Percentiles rank a stretch among this genome's conserved stretches.
These are phyloP conservation scores for Mus caroli DNA, from an alignment of 2,797 vertebrate species.

Conservation along the genomic window DNA sequence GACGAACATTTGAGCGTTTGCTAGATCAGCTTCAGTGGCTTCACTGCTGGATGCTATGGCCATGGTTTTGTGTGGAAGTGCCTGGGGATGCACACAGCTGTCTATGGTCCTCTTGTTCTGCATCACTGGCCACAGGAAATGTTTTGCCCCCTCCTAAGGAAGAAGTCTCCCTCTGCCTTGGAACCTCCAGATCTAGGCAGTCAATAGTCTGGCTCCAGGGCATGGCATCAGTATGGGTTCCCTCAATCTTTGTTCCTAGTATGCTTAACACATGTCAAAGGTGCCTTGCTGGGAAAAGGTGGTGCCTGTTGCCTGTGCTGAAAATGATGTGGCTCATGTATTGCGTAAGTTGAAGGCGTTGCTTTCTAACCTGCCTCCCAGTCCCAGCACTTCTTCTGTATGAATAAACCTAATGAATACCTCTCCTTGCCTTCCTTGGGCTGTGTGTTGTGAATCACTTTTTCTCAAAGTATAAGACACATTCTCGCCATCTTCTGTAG, in stretches of 20 bases:
- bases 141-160: not conserved
- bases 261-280: rapidly evolving
- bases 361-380: too few relatives aligned
- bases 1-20: rapidly evolving
- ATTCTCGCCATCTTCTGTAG: not conserved
- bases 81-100: rapidly evolving
- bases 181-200: not conserved
- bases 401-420: not conserved
- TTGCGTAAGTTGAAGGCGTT: rapidly evolving
- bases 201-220: not conserved
- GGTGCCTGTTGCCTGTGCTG: not conserved
- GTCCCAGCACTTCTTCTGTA: too few relatives aligned
- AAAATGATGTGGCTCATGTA: rapidly evolving
- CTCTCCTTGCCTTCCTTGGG: not conserved
- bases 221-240: rapidly evolving
- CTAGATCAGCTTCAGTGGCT: rapidly evolving
- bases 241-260: rapidly evolving
- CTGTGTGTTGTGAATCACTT: rapidly evolving
- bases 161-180: not conserved
- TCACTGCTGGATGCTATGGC: rapidly evolving
- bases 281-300: not conserved
- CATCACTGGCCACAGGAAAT: rapidly evolving
- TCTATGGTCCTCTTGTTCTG: rapidly evolving
- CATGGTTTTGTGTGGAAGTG: rapidly evolving
- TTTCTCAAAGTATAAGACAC: not conserved